phyloP scores from a whole-genome alignment of 2,888 invertebrate species.

The Charanyca ferruginea region DNA sequence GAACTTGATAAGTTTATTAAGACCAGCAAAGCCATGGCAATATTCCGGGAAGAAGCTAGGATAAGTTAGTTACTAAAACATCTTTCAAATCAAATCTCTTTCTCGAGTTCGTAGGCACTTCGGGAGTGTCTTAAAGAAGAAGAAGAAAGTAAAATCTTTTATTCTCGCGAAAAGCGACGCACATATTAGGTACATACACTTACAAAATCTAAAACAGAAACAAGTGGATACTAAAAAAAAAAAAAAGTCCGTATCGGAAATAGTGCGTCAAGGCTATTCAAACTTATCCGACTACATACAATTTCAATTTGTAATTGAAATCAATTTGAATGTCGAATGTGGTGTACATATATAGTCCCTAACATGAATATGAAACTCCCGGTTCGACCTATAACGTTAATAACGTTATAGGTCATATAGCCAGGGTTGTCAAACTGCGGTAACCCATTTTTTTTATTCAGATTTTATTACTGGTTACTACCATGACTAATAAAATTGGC shows the following conservation, averaged over 20 bases:
- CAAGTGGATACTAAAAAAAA: too few relatives aligned
- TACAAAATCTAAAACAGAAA: too few relatives aligned
- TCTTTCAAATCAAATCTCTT: not conserved
- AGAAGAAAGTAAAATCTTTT: too few relatives aligned
- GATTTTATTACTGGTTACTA: not conserved
- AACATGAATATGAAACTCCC: constrained; percentile 27
- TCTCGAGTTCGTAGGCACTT: not conserved
- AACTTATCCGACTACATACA: not conserved
- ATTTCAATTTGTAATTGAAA: constrained; percentile 17
- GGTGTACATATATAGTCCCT: constrained; percentile 8
- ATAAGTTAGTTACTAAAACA: constrained; percentile 15
- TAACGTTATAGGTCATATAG: not conserved
- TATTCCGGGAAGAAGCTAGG: not conserved
- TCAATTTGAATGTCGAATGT: constrained; percentile 4
- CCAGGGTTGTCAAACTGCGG: constrained; percentile 13
- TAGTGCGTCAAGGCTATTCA: not conserved
- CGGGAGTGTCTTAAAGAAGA: too few relatives aligned
- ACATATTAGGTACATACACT: too few relatives aligned
- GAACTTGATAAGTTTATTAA: constrained; percentile 29
- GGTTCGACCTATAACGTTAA: constrained; percentile 20
- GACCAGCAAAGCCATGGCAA: constrained; percentile 5
- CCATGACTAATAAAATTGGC: too few relatives aligned
- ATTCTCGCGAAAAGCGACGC: too few relatives aligned
- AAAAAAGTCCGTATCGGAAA: too few relatives aligned
- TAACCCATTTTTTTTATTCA: not conserved